Evolutionary conservation across 2,797 vertebrate genomes (phyloP), one percentile per base, ranked within the genome.

Genomic region (Yasuhikotakia modesta): DNA sequence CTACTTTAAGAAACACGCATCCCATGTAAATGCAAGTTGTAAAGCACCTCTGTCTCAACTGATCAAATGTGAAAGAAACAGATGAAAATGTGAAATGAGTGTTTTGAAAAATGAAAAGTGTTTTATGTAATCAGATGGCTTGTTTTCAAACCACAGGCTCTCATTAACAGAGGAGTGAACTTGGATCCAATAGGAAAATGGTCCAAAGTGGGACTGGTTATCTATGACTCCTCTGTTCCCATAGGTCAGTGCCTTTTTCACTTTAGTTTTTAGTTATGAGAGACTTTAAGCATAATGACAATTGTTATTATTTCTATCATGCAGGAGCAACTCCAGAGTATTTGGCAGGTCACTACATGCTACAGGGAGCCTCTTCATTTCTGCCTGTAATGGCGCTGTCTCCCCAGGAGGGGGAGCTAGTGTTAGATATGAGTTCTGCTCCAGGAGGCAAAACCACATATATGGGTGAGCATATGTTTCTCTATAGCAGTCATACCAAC

Each of bases 361-460:
- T 99, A 52, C 98, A 99, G 53, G 98, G 98, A 71, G 98, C 96
- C 4, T 99, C 96, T 48, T 99, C 97, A 75, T 93, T 99, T 68
- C 90, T 99, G 43, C 97, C 97, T 0, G 95, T 99, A 81, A 98
- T 99, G 94, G 95, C 97, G 0, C 91, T 99, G 66, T 95, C 97
- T 19, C 96, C 96, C 0, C 98, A 99, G 90, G 97, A 98, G 82
- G 96, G 97, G 0, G 97, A 99, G 86, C 87, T 92, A 0, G 92
- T 99, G 83, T 86, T 99, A 87, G 98, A 99, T 88, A 98, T 99
- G 97, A 98, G 97, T 84, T 94, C 95, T 63, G 98, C 98, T 72
- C 97, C 97, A 1, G 98, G 97, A 80, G 97, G 98, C 64, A 99
- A 99, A 88, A 99, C 97, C 79, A 96, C 95, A 55, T 99, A 99